Conservation (phyloP, 1,140 invertebrate genomes). For the Cherax quadricarinatus region DNA sequence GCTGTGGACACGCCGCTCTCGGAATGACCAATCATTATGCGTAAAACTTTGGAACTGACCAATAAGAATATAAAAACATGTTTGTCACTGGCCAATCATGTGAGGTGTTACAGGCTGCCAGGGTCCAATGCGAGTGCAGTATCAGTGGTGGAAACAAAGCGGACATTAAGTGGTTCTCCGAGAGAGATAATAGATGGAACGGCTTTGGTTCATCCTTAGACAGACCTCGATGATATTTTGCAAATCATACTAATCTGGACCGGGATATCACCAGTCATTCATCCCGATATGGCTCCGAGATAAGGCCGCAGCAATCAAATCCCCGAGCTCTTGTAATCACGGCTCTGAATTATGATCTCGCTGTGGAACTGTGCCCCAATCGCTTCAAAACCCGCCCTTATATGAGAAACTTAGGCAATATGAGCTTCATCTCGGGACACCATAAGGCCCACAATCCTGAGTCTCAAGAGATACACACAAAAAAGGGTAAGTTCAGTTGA, state of each 20-base stretch:
- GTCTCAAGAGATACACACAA: not conserved
- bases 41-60: constrained; percentile 63
- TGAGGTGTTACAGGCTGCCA: constrained; percentile 40
- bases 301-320: constrained; percentile 70
- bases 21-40: constrained; percentile 54
- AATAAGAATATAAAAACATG: constrained; percentile 65
- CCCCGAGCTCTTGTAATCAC: constrained; percentile 62
- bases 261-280: constrained; percentile 72
- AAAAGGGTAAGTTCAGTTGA: not conserved
- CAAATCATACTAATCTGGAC: constrained; percentile 71
- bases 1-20: constrained; percentile 47
- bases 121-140: constrained; percentile 71
- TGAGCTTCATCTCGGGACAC: constrained; percentile 2
- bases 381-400: constrained; percentile 60
- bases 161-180: constrained; percentile 67
- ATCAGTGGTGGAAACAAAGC: constrained; percentile 69
- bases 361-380: constrained; percentile 60
- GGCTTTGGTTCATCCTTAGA: constrained; percentile 61
- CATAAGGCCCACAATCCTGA: constrained; percentile 32
- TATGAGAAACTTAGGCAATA: constrained; percentile 14
- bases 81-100: constrained; percentile 69
- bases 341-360: constrained; percentile 59
- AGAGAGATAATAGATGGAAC: constrained; percentile 69
- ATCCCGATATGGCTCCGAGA: constrained; percentile 69
- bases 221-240: constrained; percentile 68